Base-by-base conservation (phyloP, 30 jellyfish, hydroid and myxozoan genomes). In the Turritopsis rubra region DNA sequence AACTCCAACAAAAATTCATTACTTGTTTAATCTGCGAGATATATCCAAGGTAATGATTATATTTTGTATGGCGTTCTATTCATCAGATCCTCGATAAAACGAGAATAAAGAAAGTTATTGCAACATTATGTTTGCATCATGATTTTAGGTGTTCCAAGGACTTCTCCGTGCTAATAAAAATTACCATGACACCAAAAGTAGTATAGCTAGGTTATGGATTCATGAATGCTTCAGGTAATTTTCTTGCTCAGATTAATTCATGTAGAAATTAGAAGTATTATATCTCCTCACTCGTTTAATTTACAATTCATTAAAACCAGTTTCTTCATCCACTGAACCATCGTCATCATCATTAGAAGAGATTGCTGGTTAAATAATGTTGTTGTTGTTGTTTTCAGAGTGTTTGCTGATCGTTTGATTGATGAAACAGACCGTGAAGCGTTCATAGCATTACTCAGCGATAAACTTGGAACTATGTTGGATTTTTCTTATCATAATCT, bases 151-250 rank as follows among this genome's bases (percentile, higher is more conserved):
- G 13, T 92, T 92, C 80, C 98, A 92, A 79, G 98, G 98, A 0
- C 95, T 92, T 52, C 87, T 92, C 79, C 88, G 98, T 17, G 96
- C 96, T 20, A 88, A 79, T 80, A 92, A 85, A 76, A 86, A 81
- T 79, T 92, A 88, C 87, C 96, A 92, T 75, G 98, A 92, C 75
- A 92, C 98, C 20, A 92, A 92, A 75, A 81, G 90, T 80, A 88
- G 98, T 72, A 92, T 92, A 21, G 94, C 94, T 29, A 89, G 98
- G 16, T 88, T 92, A 21, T 92, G 98, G 98, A 94, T 92, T 20
- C 98, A 92, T 53, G 98, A 92, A 81, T 92, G 98, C 66, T 92
- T 92, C 87, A 86, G 98, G 98, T 88, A 41, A 24, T n/a, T n/a
- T n/a, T n/a, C n/a, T n/a, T n/a, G n/a, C n/a, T n/a, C n/a, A n/a